phyloP scores from a whole-genome alignment of 2,888 invertebrate genomes.

The Schizaphis graminum region DNA sequence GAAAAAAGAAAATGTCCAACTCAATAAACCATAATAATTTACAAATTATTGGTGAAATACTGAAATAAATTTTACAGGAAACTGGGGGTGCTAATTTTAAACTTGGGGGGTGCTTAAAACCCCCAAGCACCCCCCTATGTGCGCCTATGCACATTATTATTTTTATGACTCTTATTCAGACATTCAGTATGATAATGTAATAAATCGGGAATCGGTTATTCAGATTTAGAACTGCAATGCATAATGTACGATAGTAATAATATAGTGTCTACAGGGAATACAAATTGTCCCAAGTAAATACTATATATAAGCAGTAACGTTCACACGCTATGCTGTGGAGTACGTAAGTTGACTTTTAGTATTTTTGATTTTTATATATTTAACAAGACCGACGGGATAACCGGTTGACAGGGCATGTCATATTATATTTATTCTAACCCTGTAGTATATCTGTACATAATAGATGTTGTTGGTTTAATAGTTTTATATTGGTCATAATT shows the following conservation, averaged over 20 bases:
- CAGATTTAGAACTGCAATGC: neutral
- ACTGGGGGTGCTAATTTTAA: no score
- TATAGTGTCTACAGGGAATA: neutral
- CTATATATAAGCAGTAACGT: neutral
- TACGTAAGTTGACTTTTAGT: neutral
- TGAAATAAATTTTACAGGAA: no score
- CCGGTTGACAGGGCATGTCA: conserved; percentile 4
- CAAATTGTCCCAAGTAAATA: neutral
- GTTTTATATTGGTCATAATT: conserved; percentile 5
- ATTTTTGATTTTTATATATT: neutral
- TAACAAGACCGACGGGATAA: neutral
- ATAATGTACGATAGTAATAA: neutral
- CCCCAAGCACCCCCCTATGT: no score
- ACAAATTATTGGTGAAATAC: no score
- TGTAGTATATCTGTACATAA: neutral
- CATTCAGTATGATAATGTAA: neutral
- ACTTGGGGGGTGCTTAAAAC: no score
- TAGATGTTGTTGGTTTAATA: neutral
- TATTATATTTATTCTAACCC: neutral
- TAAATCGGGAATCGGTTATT: neutral
- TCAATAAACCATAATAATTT: no score
- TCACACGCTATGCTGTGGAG: neutral
- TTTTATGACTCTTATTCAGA: neutral
- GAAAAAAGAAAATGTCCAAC: no score
- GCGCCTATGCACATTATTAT: neutral